Percentiles rank a stretch among this genome's conserved stretches.
These are phyloP conservation scores for Diacarnus erythraeanus DNA, from an alignment of 37 sponge, comb jelly and placozoan genomes.

Conservation along the genomic window DNA sequence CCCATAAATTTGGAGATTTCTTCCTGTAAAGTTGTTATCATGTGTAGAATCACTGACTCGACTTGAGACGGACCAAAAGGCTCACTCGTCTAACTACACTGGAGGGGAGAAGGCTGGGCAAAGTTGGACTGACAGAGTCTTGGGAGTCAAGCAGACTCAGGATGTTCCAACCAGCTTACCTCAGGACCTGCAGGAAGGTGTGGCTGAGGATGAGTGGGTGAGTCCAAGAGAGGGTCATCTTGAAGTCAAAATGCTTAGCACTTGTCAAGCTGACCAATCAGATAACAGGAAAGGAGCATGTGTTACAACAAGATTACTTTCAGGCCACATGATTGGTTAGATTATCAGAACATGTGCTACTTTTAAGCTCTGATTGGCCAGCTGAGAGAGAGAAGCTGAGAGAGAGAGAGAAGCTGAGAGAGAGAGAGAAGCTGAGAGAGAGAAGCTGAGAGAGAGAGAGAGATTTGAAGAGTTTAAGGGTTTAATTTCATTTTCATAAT, in stretches of 20 bases:
- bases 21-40: no score
- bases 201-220: constrained; percentile 88
- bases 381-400: constrained; percentile 26
- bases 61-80: constrained; percentile 70
- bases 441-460: constrained; percentile 41
- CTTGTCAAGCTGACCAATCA: no score
- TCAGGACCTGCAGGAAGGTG: constrained; percentile 55
- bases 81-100: constrained; percentile 64
- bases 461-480: background rate
- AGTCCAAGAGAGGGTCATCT: no score
- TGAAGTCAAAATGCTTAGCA: no score
- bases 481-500: background rate
- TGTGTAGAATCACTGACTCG: constrained; percentile 64
- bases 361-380: no score
- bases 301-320: no score
- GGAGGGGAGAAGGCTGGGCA: constrained; percentile 77
- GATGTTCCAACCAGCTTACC: constrained; percentile 31
- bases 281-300: no score
- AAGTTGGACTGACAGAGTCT: constrained; percentile 81
- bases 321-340: no score
- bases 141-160: constrained; percentile 62
- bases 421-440: constrained; percentile 49
- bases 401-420: constrained; percentile 32
- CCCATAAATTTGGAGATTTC: no score
- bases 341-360: no score